Evolutionary conservation across 2,888 invertebrate genomes (phyloP), one percentile per base, ranked within the genome.

Genomic region (Acanthopleura granulata): DNA sequence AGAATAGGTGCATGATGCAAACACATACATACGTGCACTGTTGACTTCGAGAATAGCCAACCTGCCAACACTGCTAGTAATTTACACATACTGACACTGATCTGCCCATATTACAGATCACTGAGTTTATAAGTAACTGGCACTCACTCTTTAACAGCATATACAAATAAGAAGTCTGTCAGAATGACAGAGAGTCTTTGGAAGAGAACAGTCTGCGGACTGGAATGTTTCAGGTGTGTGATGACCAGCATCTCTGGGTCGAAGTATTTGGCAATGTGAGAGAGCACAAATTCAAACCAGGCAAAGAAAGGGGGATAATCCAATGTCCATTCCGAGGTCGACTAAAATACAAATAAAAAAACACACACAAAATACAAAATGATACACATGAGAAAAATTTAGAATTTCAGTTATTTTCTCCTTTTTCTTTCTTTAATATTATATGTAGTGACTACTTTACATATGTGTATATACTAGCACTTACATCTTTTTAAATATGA

Each of bases 301-400:
- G 98, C 98, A 92, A 99, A 99, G 51, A 99, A 93, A 0, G 99
- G 99, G 40, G 99, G 99, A 92, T 99, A 99, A 91, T 99, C 99
- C 77, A 99, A 91, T 0, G 99, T 99, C 99, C 99, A 99, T 93
- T 96, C 93, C 73, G 99, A 99, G 3, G 95, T 95, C 9, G 82
- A 80, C 89, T 90, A 80, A 57, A 80, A 80, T 16, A 51, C 40
- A 75, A 62, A 62, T 66, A 49, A n/a, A 69, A 73, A 73, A 30
- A 50, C 18, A 1, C 4, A 69, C 9, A 22, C 30, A 69, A 27
- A 29, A 9, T 1, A 18, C 6, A 69, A 69, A 18, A 74, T 49
- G 18, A 27, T 15, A 61, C 3, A 61, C 3, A 61, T 61, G 61
- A 22, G 6, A 61, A n/a, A n/a, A 61, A 22, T 61, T 40, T 9